A percentile compares a stretch with the other conserved stretches of the same genome.
phyloP scores from a whole-genome alignment of 2,113 vertebrate genomes.

The Syrmaticus mikado region DNA sequence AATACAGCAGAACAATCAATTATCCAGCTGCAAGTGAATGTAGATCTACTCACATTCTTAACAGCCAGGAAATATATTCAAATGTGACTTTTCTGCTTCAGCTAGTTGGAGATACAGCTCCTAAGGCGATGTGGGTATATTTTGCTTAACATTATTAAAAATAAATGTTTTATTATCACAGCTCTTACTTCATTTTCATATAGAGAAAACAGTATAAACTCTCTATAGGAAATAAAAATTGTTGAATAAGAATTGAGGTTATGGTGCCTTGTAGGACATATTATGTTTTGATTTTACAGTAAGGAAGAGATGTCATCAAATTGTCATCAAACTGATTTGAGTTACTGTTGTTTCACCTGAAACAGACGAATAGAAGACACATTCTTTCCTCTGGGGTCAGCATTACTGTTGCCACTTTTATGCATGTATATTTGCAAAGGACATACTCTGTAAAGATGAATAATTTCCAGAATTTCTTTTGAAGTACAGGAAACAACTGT shows the following conservation, averaged over 20 bases:
- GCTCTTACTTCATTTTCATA: not conserved
- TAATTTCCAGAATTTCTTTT: not conserved
- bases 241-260: not conserved
- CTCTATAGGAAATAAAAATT: not conserved
- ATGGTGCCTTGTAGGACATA: not conserved
- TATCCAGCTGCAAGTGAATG: not conserved
- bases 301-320: fast-evolving
- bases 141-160: slow-evolving; percentile 50
- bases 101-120: not conserved
- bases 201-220: not conserved
- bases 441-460: not conserved
- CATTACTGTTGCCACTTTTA: too few species aligned
- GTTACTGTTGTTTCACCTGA: not conserved
- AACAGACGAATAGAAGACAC: not conserved
- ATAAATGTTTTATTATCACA: slow-evolving; percentile 10
- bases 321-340: not conserved
- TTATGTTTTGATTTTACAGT: not conserved
- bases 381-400: not conserved
- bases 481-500: not conserved
- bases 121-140: not conserved
- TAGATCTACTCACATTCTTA: not conserved
- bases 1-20: slow-evolving; percentile 18
- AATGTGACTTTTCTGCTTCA: slow-evolving; percentile 38
- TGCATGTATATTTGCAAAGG: not conserved
- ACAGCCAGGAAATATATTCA: slow-evolving; percentile 40